Evolutionary conservation across 2,797 vertebrate species (phyloP).

Genomic region (Tapera naevia): DNA sequence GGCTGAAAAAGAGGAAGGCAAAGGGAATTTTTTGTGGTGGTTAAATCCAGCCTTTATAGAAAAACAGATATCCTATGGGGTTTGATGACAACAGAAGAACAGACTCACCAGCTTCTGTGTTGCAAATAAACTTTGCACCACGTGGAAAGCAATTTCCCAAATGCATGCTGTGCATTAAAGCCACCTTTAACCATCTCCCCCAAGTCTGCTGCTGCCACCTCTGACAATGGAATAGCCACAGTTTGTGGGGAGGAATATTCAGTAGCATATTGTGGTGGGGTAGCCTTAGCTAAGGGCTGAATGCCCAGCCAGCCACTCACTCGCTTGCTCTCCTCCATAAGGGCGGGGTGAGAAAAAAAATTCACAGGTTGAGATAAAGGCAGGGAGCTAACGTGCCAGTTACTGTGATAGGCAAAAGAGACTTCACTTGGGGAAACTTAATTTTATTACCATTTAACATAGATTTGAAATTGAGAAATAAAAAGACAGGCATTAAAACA

Average conservation of each 20-base stretch:
- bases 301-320: rapidly evolving
- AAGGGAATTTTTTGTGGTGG: background rate
- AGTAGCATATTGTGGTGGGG: rapidly evolving
- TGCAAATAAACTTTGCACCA: background rate
- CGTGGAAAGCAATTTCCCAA: background rate
- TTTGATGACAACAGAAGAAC: background rate
- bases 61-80: background rate
- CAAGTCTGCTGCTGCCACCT: background rate
- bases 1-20: background rate
- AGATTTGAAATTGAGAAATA: background rate
- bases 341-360: no score
- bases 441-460: background rate
- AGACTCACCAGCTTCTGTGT: background rate
- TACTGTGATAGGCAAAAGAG: background rate
- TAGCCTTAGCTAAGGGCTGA: background rate
- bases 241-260: background rate
- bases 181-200: background rate
- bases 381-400: rapidly evolving
- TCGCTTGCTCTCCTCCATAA: background rate
- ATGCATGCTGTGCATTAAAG: rapidly evolving
- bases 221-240: background rate
- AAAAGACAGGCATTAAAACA: background rate
- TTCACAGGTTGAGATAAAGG: background rate
- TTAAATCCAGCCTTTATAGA: background rate
- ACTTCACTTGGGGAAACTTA: background rate